These are phyloP conservation scores for Numida meleagris DNA, from an alignment of 2,113 vertebrate genomes.

Conservation along the genomic window DNA sequence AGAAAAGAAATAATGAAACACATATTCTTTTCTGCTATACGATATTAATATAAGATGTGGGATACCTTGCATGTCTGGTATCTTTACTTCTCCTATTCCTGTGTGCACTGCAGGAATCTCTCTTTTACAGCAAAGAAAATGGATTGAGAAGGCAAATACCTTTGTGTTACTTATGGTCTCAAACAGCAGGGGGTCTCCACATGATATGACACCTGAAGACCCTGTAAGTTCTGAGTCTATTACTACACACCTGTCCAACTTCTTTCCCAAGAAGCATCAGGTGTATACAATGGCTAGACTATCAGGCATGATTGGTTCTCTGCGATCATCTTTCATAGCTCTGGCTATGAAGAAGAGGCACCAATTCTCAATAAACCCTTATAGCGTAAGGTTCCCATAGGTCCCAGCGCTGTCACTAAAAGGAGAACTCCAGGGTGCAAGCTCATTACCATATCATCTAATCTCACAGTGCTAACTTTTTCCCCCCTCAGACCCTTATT, in stretches of 20 bases:
- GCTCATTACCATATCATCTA: slow-evolving; percentile 43
- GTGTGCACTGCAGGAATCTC: slow-evolving; percentile 39
- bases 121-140: slow-evolving; percentile 49
- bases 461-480: not conserved
- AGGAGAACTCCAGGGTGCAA: slow-evolving; percentile 47
- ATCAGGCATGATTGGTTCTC: slow-evolving; percentile 16
- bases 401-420: slow-evolving; percentile 17
- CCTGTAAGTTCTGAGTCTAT: slow-evolving; percentile 55
- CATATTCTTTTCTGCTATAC: not conserved
- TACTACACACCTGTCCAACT: slow-evolving; percentile 45
- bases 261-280: slow-evolving; percentile 28
- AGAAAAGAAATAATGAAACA: not conserved
- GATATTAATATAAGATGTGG: not conserved
- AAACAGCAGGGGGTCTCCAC: slow-evolving; percentile 50
- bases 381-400: slow-evolving; percentile 29
- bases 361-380: slow-evolving; percentile 34
- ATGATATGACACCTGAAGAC: slow-evolving; percentile 14
- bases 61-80: not conserved
- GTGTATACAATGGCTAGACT: slow-evolving; percentile 44
- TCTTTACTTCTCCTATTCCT: slow-evolving; percentile 28
- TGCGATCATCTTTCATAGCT: slow-evolving; percentile 40
- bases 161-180: slow-evolving; percentile 35
- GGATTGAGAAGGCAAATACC: slow-evolving; percentile 58
- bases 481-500: not conserved
- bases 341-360: slow-evolving; percentile 31